phyloP scores from a whole-genome alignment of 2,888 invertebrate species.

The Spilosoma lubricipeda region DNA sequence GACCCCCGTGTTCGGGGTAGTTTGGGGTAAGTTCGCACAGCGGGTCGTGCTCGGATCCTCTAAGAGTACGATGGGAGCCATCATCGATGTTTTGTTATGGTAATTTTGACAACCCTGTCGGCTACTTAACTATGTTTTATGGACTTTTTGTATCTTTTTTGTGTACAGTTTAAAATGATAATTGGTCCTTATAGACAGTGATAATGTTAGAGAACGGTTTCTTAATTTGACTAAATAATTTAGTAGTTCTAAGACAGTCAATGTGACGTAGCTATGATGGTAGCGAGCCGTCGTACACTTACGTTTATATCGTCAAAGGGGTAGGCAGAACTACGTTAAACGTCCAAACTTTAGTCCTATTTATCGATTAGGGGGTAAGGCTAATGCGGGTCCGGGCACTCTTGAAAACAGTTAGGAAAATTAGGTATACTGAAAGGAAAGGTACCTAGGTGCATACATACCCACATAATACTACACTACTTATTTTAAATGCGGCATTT shows the following conservation, averaged over 20 bases:
- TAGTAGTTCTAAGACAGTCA: not conserved
- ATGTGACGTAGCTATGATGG: not conserved
- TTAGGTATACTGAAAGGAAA: too few species aligned
- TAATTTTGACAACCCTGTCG: conserved; percentile 49
- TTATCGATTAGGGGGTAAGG: too few species aligned
- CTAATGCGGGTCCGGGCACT: too few species aligned
- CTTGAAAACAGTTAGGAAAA: too few species aligned
- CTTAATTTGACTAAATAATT: not conserved
- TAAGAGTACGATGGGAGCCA: conserved; percentile 41
- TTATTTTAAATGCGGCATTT: too few species aligned
- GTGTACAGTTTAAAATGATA: not conserved
- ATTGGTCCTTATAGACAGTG: too few species aligned
- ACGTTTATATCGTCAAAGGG: not conserved
- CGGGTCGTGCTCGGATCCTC: conserved; percentile 47
- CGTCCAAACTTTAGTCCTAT: not conserved
- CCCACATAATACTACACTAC: too few species aligned
- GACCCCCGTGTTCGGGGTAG: conserved; percentile 34
- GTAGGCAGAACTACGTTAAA: not conserved
- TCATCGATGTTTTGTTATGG: conserved; percentile 64
- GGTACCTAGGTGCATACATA: too few species aligned
- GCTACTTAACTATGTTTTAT: conserved; percentile 39
- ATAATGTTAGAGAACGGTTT: not conserved
- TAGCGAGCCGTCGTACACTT: not conserved
- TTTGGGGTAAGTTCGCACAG: conserved; percentile 45
- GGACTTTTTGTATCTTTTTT: not conserved